Evolutionary conservation across 2,113 vertebrate species (phyloP).

Genomic region (Clupea harengus): DNA sequence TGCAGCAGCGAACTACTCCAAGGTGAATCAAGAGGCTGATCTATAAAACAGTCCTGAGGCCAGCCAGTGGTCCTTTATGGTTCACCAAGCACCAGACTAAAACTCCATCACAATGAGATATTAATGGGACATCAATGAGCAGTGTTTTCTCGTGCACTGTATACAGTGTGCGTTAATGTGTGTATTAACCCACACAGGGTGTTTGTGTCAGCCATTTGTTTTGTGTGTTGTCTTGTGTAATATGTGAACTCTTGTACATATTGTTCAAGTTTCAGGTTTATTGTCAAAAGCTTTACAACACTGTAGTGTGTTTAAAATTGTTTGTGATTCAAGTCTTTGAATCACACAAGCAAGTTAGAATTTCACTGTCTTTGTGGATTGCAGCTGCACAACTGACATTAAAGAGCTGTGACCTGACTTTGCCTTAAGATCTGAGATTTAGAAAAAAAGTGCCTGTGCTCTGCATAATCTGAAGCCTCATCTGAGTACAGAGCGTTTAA

Average conservation of each 20-base stretch:
- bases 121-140: not conserved
- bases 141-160: not conserved
- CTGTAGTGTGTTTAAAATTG: not conserved
- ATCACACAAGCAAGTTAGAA: not conserved
- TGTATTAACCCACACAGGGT: not conserved
- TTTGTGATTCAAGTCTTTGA: not conserved
- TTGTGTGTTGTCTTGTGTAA: not conserved
- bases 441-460: not conserved
- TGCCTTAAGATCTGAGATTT: not conserved
- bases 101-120: constrained; percentile 7
- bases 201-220: not conserved
- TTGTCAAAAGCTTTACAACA: not conserved
- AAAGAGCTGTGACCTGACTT: not conserved
- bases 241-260: not conserved
- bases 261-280: not conserved
- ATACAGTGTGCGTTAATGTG: not conserved
- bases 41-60: not conserved
- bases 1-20: not conserved
- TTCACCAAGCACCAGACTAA: not conserved
- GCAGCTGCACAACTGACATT: not conserved
- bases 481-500: not conserved
- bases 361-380: not conserved
- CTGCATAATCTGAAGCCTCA: not conserved
- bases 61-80: not conserved
- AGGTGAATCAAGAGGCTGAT: not conserved